Percentiles rank a stretch among this genome's conserved stretches.
Evolutionary conservation across 2,888 invertebrate species (phyloP).

Genomic region (Drosophila seclusa): DNA sequence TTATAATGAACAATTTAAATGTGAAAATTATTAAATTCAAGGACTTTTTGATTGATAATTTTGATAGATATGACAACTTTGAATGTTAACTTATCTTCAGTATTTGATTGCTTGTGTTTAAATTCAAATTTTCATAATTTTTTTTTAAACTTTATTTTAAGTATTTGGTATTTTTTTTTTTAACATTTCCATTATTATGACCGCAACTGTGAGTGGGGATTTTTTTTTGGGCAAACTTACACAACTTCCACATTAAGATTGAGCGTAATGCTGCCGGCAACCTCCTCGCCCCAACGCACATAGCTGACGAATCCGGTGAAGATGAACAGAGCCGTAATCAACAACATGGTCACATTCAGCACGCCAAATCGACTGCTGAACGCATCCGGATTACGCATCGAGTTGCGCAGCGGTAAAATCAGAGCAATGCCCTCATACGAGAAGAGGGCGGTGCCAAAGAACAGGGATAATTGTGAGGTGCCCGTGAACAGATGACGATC

Average conservation of each 20-base stretch:
- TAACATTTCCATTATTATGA: not conserved
- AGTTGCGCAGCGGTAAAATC: conserved; percentile 95
- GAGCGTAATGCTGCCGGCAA: conserved; percentile 94
- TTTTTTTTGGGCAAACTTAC: conserved; percentile 59
- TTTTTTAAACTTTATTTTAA: too few species aligned
- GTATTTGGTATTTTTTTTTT: not conserved
- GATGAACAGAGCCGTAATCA: conserved; percentile 92
- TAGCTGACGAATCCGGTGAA: conserved; percentile 95
- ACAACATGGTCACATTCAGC: conserved; percentile 93
- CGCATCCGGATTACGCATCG: conserved; percentile 92
- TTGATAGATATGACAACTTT: not conserved
- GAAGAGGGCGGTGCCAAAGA: conserved; percentile 97
- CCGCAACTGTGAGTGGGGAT: not conserved
- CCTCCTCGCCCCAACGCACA: conserved; percentile 92
- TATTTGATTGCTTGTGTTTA: too few species aligned
- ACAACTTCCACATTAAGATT: conserved; percentile 88
- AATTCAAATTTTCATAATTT: not conserved
- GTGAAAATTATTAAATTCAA: not conserved
- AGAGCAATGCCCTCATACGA: conserved; percentile 98
- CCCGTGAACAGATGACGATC: conserved; percentile 88
- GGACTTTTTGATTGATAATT: not conserved
- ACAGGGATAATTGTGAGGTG: conserved; percentile 90
- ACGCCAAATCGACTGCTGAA: conserved; percentile 94
- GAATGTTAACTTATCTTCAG: too few species aligned
- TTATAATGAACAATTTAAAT: not conserved